Percentiles rank a stretch among this genome's conserved stretches.
These are phyloP conservation scores for Acheta domesticus DNA, from an alignment of 2,888 invertebrate species.

Conservation along the genomic window DNA sequence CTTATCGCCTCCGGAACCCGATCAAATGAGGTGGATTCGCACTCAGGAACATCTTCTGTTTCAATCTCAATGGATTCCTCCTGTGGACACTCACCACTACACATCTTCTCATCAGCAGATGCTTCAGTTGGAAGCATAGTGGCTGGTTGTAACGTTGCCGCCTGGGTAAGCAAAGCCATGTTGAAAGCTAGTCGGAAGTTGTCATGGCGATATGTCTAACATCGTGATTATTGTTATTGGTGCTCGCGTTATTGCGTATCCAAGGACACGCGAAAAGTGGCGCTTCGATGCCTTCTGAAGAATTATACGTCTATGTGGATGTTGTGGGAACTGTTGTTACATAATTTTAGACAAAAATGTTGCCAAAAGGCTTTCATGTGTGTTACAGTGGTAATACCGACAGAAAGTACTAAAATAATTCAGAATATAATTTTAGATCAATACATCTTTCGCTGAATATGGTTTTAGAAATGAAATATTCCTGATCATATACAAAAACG, in stretches of 20 bases:
- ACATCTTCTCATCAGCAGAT: neutral
- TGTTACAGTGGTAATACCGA: no score
- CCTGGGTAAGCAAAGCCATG: slow-evolving; percentile 24
- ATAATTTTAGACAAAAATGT: no score
- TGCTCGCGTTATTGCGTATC: no score
- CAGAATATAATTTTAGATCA: no score
- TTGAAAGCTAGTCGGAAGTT: slow-evolving; percentile 20
- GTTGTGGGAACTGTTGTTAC: no score
- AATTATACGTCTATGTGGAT: no score
- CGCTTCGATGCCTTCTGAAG: no score
- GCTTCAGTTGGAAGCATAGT: neutral
- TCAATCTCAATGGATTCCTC: neutral
- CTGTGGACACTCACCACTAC: neutral
- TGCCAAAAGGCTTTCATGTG: no score
- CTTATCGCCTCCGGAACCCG: neutral
- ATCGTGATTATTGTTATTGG: neutral
- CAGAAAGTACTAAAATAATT: no score
- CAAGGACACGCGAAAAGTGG: neutral
- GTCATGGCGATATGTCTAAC: neutral
- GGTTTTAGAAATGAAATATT: no score
- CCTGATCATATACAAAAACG: no score
- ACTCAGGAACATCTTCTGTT: neutral
- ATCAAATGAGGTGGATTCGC: neutral
- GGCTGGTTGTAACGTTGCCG: slow-evolving; percentile 2
- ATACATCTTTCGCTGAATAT: no score